A percentile compares a stretch with the other conserved stretches of the same genome.
These are phyloP conservation scores for Sarcoramphus papa DNA, from an alignment of 2,797 vertebrate species.

Conservation along the genomic window DNA sequence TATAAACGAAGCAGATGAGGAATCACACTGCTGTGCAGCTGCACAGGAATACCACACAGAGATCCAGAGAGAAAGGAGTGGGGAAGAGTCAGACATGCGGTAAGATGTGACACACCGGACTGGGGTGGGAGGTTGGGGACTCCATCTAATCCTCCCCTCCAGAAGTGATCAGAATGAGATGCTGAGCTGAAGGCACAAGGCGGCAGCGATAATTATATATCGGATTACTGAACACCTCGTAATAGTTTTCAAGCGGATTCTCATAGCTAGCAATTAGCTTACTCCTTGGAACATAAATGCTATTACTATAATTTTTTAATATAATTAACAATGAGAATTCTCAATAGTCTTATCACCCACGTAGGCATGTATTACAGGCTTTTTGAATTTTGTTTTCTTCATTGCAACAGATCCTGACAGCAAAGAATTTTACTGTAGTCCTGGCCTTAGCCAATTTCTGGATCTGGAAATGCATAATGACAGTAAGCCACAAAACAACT, in stretches of 20 bases:
- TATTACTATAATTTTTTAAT: not conserved
- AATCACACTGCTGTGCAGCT: not conserved
- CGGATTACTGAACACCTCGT: not conserved
- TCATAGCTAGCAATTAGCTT: not conserved
- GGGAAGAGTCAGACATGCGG: too few species aligned
- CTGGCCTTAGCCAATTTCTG: not conserved
- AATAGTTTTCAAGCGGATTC: not conserved
- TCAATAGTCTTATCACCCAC: not conserved
- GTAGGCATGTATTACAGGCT: not conserved
- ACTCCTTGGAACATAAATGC: not conserved
- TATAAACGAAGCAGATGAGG: not conserved
- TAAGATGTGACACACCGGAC: not conserved
- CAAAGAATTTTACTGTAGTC: not conserved
- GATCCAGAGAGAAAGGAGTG: not conserved
- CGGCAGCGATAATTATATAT: not conserved
- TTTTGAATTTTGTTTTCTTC: not conserved
- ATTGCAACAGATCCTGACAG: not conserved
- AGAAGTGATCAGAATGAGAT: not conserved
- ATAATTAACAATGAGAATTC: not conserved
- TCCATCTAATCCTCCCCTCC: not conserved
- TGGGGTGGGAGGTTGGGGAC: fast-evolving
- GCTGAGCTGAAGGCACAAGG: not conserved
- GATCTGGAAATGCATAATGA: not conserved
- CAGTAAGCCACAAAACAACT: not conserved
- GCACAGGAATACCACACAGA: not conserved